Conservation (phyloP, 2,113 vertebrate species). For the Edolisoma coerulescens region DNA sequence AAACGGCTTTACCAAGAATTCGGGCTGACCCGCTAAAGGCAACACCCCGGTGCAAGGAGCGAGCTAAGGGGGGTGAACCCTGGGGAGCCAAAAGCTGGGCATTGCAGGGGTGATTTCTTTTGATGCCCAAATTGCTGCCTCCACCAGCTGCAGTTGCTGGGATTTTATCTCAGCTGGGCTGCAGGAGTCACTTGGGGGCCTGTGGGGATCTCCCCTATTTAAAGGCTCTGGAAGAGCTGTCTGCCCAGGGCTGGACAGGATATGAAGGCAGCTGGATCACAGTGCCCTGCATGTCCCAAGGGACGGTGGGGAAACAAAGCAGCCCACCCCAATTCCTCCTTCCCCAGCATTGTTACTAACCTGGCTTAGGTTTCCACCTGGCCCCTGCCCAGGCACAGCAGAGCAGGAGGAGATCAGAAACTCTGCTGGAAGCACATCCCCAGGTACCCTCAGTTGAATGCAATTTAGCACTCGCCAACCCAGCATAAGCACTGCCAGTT, state of each 20-base stretch:
- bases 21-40: not conserved
- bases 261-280: not conserved
- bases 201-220: not conserved
- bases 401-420: not conserved
- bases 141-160: not conserved
- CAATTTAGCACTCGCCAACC: not conserved
- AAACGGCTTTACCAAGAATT: not conserved
- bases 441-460: not conserved
- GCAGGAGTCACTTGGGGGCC: not conserved
- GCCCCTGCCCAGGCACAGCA: not conserved
- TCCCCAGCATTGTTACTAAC: too few relatives aligned
- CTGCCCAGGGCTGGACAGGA: not conserved
- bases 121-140: not conserved
- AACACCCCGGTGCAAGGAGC: not conserved
- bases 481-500: not conserved
- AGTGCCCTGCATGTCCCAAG: not conserved
- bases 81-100: not conserved
- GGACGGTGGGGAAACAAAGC: not conserved
- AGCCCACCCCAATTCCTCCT: not conserved
- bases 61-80: not conserved
- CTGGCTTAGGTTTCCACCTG: not conserved
- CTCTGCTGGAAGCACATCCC: not conserved
- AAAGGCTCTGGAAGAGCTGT: not conserved
- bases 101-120: not conserved
- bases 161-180: not conserved